Percentiles rank a stretch among this genome's conserved stretches.
phyloP scores from a whole-genome alignment of 2,888 invertebrate genomes.

The Venusia cambrica region DNA sequence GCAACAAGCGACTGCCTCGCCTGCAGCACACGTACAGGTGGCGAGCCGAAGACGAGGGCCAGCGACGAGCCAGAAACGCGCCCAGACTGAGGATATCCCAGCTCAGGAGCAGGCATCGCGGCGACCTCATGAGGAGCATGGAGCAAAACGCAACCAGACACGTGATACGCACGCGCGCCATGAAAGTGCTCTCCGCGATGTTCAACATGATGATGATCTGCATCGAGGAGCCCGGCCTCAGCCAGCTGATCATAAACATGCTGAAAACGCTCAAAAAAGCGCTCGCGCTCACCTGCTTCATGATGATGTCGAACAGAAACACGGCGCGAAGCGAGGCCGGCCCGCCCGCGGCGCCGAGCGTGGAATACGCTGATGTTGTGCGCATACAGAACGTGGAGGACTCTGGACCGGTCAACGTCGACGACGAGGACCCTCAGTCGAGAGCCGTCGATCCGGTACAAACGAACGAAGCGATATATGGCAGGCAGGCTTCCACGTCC shows the following conservation, averaged over 20 bases:
- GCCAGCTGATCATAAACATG: constrained; percentile 70
- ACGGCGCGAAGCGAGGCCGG: constrained; percentile 40
- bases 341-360: constrained; percentile 43
- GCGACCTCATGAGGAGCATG: constrained; percentile 56
- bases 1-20: constrained; percentile 32
- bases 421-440: constrained; percentile 54
- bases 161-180: constrained; percentile 73
- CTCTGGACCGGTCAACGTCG: constrained; percentile 63
- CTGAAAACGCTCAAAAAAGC: constrained; percentile 69
- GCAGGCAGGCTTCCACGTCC: constrained; percentile 25
- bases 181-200: constrained; percentile 75
- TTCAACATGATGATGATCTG: constrained; percentile 80
- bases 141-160: constrained; percentile 70
- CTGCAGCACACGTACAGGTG: constrained; percentile 55
- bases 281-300: constrained; percentile 68
- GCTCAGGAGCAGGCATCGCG: constrained; percentile 48
- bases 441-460: constrained; percentile 20
- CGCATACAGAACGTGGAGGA: constrained; percentile 67
- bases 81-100: constrained; percentile 39
- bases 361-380: constrained; percentile 60
- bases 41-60: constrained; percentile 59
- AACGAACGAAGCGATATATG: too few species aligned
- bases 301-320: constrained; percentile 68
- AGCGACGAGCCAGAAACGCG: constrained; percentile 50
- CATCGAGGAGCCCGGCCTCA: constrained; percentile 68